phyloP scores from a whole-genome alignment of 2,888 invertebrate genomes.

The Mactromeris polynyma region DNA sequence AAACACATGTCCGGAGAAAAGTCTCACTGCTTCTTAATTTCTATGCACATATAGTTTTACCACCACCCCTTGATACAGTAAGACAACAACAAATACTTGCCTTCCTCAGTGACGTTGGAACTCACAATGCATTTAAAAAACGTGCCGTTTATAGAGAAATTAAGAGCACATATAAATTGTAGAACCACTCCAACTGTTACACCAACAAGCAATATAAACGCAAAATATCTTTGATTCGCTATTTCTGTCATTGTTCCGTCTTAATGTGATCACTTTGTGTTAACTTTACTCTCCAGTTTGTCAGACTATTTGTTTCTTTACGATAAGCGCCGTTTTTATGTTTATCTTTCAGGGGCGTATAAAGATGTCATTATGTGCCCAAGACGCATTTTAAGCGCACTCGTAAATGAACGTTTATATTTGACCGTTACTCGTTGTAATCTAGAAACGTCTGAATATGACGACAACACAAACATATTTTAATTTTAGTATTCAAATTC shows the following conservation, averaged over 20 bases:
- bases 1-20: too few relatives aligned
- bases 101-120: background rate
- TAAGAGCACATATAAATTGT: background rate
- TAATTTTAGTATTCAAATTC: too few relatives aligned
- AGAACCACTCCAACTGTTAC: background rate
- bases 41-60: background rate
- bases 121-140: background rate
- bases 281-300: background rate
- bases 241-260: background rate
- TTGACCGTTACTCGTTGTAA: too few relatives aligned
- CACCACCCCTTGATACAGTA: too few relatives aligned
- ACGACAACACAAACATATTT: too few relatives aligned
- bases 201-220: background rate
- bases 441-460: too few relatives aligned
- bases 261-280: background rate
- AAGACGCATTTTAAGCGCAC: too few relatives aligned
- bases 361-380: too few relatives aligned
- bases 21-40: background rate
- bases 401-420: too few relatives aligned
- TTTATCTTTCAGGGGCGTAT: background rate
- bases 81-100: background rate
- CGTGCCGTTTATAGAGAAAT: background rate
- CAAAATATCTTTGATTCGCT: background rate
- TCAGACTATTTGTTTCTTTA: background rate
- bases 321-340: background rate